A percentile compares a stretch with the other conserved stretches of the same genome.
phyloP scores from a whole-genome alignment of 2,113 vertebrate species.

The Strix aluco region DNA sequence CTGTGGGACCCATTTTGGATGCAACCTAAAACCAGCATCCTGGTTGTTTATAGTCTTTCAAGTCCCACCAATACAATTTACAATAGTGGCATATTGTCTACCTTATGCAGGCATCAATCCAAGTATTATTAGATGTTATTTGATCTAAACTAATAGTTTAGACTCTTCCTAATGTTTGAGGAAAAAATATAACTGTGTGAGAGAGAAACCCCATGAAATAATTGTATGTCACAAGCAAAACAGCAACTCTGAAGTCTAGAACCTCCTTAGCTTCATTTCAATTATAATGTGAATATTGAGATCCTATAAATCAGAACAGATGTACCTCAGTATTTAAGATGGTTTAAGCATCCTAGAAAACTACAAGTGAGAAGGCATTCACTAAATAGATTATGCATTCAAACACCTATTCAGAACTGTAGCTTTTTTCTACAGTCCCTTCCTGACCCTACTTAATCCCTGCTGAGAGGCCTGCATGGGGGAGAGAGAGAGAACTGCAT shows the following conservation, averaged over 20 bases:
- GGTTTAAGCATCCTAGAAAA: background rate
- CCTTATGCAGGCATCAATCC: background rate
- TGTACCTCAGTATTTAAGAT: background rate
- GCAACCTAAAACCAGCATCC: background rate
- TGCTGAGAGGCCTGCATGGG: background rate
- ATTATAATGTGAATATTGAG: background rate
- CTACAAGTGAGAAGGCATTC: background rate
- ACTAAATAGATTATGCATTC: background rate
- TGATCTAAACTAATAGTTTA: background rate
- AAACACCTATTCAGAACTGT: background rate
- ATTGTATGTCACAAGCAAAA: background rate
- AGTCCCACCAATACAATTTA: background rate
- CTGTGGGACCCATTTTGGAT: background rate
- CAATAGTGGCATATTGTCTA: background rate
- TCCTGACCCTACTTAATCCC: background rate
- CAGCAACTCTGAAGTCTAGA: background rate
- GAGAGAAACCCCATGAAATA: background rate
- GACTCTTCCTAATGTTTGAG: background rate
- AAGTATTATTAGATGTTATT: background rate
- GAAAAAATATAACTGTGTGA: background rate
- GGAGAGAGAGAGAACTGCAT: background rate
- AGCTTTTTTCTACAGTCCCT: background rate
- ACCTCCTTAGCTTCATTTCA: background rate
- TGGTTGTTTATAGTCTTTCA: background rate
- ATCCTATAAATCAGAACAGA: background rate